A percentile compares a stretch with the other conserved stretches of the same genome.
phyloP scores from a whole-genome alignment of 2,888 invertebrate species.

The Hoplodrina ambigua region DNA sequence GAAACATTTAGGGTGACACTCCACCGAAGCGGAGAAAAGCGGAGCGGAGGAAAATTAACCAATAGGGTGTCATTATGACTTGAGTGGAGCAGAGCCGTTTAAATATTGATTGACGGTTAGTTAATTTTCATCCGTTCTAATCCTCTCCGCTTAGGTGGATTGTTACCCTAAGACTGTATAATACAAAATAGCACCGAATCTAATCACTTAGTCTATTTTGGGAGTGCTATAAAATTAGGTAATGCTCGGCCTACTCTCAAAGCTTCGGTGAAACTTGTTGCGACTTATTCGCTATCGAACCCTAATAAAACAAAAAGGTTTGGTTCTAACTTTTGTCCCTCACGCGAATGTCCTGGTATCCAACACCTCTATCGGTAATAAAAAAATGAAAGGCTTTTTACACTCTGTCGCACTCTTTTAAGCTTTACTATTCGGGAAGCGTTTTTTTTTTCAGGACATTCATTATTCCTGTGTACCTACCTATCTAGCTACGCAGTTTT shows the following conservation, averaged over 20 bases:
- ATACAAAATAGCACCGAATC: background rate
- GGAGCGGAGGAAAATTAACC: background rate
- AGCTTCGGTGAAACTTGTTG: slow-evolving; percentile 14
- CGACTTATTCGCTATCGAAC: slow-evolving; percentile 21
- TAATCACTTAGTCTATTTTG: background rate
- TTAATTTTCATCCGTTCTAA: no score
- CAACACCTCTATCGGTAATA: slow-evolving; percentile 15
- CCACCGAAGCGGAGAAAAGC: background rate
- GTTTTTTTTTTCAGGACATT: background rate
- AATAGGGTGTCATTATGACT: background rate
- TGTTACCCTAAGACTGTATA: no score
- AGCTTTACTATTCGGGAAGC: background rate
- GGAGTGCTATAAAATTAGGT: background rate
- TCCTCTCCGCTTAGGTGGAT: no score
- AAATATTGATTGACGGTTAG: background rate
- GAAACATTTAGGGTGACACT: background rate
- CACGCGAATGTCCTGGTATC: slow-evolving; percentile 10
- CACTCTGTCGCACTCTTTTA: slow-evolving; percentile 5
- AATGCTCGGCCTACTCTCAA: background rate
- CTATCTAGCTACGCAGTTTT: background rate
- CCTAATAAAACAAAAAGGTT: slow-evolving; percentile 40
- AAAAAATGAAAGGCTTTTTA: slow-evolving; percentile 40
- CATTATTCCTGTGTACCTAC: no score
- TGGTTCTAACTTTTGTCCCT: slow-evolving; percentile 32
- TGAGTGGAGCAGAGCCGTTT: background rate